Conservation (phyloP, 92 coral and sea anemone species). For the Desmophyllum pertusum region DNA sequence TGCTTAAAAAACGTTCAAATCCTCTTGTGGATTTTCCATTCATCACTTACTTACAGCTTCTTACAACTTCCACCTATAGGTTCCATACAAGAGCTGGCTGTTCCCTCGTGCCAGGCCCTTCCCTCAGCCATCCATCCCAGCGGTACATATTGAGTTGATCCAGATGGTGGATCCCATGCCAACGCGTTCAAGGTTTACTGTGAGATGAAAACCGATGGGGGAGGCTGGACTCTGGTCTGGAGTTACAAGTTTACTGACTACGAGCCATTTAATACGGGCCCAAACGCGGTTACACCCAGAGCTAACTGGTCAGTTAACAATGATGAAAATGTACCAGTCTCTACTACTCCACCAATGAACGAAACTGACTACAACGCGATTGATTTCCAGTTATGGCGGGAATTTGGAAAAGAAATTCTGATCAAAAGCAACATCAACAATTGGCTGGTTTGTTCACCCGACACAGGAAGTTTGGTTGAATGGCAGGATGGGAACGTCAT, state of each 20-base stretch:
- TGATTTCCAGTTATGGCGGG: constrained; percentile 42
- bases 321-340: constrained; percentile 19
- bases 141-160: not conserved
- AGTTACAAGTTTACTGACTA: constrained; percentile 67
- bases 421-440: constrained; percentile 66
- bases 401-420: constrained; percentile 50
- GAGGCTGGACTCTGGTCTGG: constrained; percentile 74
- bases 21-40: no score
- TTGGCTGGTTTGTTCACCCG: constrained; percentile 62
- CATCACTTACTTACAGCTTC: no score
- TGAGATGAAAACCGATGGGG: constrained; percentile 36
- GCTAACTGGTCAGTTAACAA: constrained; percentile 50
- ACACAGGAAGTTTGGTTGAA: constrained; percentile 45
- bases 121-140: not conserved
- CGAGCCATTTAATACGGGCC: not conserved
- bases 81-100: not conserved
- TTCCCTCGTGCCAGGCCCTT: constrained; percentile 1
- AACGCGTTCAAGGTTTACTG: constrained; percentile 5
- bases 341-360: constrained; percentile 54
- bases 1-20: no score
- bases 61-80: no score
- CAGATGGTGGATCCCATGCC: not conserved
- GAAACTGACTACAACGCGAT: constrained; percentile 55
- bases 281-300: constrained; percentile 53
- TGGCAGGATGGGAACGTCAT: constrained; percentile 27